These are phyloP conservation scores for Elephas maximus DNA, from an alignment of 2,113 vertebrate genomes.

Conservation along the genomic window DNA sequence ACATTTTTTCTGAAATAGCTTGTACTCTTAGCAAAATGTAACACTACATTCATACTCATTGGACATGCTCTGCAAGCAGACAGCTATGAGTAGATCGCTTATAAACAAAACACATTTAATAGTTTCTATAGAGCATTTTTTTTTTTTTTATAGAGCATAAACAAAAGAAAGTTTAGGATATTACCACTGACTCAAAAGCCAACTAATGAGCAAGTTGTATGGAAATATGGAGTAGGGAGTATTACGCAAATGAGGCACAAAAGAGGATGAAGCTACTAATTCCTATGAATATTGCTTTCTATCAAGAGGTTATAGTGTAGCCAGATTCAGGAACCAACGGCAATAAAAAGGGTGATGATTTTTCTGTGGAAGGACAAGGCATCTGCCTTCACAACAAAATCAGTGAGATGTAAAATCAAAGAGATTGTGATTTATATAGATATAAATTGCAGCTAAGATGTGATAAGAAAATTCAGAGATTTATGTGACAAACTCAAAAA, in stretches of 20 bases:
- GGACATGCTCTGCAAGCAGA: background rate
- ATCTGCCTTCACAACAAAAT: background rate
- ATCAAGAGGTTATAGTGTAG: background rate
- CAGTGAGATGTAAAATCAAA: background rate
- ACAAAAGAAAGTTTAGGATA: background rate
- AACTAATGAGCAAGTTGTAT: background rate
- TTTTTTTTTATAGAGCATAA: background rate
- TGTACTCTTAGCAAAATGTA: conserved; percentile 1
- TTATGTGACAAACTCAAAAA: background rate
- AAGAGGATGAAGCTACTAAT: background rate
- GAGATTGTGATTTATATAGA: background rate
- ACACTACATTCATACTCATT: background rate
- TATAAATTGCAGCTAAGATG: background rate
- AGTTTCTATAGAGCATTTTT: background rate
- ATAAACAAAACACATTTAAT: background rate
- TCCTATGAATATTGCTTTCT: background rate
- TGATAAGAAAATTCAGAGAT: background rate
- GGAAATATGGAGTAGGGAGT: background rate
- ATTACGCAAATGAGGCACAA: background rate
- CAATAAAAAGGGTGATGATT: background rate
- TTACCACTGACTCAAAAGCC: background rate
- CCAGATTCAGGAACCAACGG: background rate
- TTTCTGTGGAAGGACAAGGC: background rate
- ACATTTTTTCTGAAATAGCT: background rate
- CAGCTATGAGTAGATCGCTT: background rate